Evolutionary conservation across 2,797 vertebrate species (phyloP), one percentile per base, ranked within the genome.

Genomic region (Halcyon smyrnensis): DNA sequence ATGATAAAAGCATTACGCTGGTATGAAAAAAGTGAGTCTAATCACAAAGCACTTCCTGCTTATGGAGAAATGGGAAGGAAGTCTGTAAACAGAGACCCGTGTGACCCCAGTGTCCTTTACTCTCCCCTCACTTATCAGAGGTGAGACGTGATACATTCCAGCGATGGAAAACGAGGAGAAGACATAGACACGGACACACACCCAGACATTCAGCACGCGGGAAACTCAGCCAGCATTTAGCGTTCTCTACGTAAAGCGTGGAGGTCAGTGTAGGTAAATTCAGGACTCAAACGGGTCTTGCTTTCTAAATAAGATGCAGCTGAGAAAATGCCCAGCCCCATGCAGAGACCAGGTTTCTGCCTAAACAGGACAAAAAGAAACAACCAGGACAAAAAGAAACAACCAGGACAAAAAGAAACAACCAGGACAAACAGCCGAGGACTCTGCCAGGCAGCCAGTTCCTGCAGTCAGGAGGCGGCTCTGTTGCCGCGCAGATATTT

Each of bases 41-140:
- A 94, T 94, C 67, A 77, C 56, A 77, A 82, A 90, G 34, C 24
- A 36, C 48, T 92, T 89, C 56, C 95, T 89, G 53, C 74, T 87
- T 60, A 36, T 48, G 80, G 74, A 95, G 39, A 87, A 70, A 28
- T 57, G 74, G 75, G 75, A 93, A 94, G 53, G 30, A 82, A 70
- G 34, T 64, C 56, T 92, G 43, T 92, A 93, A 94, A 94, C 63
- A 94, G 82, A 87, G 59, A 89, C 8, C 50, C 46, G 39, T 10
- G 9, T 87, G 90, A 68, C 75, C 78, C 48, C 71, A 34, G 36
- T 9, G 34, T 85, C 68, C 81, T 77, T 87, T 74, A 60, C 23
- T 83, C 46, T 87, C 39, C 82, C 45, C 1, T 3, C 37, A 53
- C 67, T 53, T 77, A 81, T 92, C 37, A 41, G 90, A 96, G 70